A percentile compares a stretch with the other conserved stretches of the same genome.
Conservation (phyloP, 2,797 vertebrate genomes). For the Eulemur coronatus region DNA sequence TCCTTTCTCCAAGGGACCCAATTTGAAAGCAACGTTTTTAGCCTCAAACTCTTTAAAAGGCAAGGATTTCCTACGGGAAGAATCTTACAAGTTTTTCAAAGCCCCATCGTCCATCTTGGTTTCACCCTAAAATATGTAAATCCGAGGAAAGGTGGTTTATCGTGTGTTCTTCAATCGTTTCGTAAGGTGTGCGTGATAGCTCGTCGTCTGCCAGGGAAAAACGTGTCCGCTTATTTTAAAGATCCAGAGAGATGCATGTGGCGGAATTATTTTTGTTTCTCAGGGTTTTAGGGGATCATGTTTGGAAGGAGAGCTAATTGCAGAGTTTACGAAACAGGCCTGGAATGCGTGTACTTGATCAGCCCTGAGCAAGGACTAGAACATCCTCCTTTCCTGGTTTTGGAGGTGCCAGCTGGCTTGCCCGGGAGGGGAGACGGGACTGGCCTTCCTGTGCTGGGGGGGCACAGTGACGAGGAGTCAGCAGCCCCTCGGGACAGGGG, state of each 20-base stretch:
- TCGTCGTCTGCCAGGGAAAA: not conserved
- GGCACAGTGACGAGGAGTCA: constrained; percentile 18
- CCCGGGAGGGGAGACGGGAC: not conserved
- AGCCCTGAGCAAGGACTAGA: constrained; percentile 51
- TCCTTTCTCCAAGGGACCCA: not conserved
- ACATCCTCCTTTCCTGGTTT: constrained; percentile 50
- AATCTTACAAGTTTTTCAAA: not conserved
- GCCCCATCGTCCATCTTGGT: not conserved
- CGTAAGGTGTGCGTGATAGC: not conserved
- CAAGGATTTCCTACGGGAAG: not conserved
- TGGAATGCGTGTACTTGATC: constrained; percentile 72
- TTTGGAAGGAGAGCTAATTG: constrained; percentile 76
- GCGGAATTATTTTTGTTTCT: constrained; percentile 70
- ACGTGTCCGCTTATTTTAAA: constrained; percentile 46
- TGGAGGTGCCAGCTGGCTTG: constrained; percentile 65
- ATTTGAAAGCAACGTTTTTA: not conserved
- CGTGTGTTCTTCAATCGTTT: not conserved
- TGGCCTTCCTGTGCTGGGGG: not conserved
- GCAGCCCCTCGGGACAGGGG: not conserved
- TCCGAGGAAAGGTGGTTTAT: not conserved
- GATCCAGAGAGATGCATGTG: constrained; percentile 35
- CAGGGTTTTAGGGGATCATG: constrained; percentile 66
- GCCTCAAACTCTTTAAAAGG: not conserved
- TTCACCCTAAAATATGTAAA: not conserved
- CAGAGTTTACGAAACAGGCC: constrained; percentile 73